These are phyloP conservation scores for Sinopyrophorus schimmeli DNA, from an alignment of 2,888 invertebrate species.

Conservation along the genomic window DNA sequence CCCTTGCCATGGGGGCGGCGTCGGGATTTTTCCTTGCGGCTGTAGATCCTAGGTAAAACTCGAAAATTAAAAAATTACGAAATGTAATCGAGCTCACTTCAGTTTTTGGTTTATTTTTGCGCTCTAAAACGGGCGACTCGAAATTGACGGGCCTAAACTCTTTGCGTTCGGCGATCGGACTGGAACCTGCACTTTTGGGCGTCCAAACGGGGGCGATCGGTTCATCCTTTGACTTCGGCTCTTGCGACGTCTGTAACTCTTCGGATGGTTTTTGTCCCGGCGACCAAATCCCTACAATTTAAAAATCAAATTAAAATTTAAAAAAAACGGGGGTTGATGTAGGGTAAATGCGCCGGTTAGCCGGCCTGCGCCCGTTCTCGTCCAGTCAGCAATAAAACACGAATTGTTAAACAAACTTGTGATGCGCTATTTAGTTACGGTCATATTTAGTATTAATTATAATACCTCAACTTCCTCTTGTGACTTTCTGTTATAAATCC, in stretches of 20 bases:
- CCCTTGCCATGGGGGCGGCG: conserved; percentile 42
- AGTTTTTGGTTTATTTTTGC: conserved; percentile 55
- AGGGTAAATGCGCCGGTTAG: no score
- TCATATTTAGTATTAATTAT: no score
- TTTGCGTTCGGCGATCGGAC: conserved; percentile 74
- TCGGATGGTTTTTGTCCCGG: conserved; percentile 55
- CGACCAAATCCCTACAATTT: conserved; percentile 63
- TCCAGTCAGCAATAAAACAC: no score
- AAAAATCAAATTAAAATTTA: no score
- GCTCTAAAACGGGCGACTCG: conserved; percentile 67
- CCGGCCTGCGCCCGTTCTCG: no score
- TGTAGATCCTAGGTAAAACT: conserved; percentile 15
- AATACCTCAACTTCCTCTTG: no score
- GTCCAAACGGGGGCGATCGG: conserved; percentile 77
- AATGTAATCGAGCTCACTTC: conserved; percentile 44
- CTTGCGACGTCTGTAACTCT: conserved; percentile 16
- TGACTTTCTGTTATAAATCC: no score
- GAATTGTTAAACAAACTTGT: no score
- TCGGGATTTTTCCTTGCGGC: conserved; percentile 27
- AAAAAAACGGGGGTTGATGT: no score
- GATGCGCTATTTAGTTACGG: no score
- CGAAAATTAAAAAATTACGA: conserved; percentile 1
- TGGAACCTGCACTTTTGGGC: conserved; percentile 71
- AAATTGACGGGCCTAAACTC: conserved; percentile 79
- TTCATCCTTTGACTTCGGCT: conserved; percentile 51